A percentile compares a stretch with the other conserved stretches of the same genome.
phyloP scores from a whole-genome alignment of 30 jellyfish, hydroid and myxozoan genomes.

The Euphysa ruthae region DNA sequence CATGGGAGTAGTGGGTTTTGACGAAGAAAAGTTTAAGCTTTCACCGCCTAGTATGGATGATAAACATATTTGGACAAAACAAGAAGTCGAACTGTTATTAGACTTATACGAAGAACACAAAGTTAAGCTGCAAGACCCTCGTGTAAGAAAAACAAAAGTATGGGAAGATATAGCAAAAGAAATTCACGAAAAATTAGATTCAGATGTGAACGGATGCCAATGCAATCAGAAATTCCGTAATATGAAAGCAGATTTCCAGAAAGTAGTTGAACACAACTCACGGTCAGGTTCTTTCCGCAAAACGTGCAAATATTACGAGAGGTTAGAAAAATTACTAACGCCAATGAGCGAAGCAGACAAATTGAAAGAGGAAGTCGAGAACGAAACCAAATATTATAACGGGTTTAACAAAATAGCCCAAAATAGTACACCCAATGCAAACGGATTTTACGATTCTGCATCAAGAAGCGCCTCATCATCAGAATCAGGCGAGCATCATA shows the following conservation, averaged over 20 bases:
- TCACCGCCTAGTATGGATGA: constrained; percentile 44
- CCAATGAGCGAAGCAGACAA: constrained; percentile 27
- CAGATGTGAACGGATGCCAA: constrained; percentile 64
- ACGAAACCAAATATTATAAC: constrained; percentile 21
- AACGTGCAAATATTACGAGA: constrained; percentile 29
- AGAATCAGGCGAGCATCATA: constrained; percentile 7
- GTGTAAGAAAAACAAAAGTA: constrained; percentile 62
- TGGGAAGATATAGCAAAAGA: constrained; percentile 62
- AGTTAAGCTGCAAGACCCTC: constrained; percentile 55
- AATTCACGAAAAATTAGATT: constrained; percentile 35
- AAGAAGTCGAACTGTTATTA: constrained; percentile 60
- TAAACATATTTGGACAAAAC: constrained; percentile 72
- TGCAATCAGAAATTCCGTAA: constrained; percentile 75
- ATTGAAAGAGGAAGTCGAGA: constrained; percentile 17
- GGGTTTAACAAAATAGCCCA: constrained; percentile 46
- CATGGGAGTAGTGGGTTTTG: constrained; percentile 22
- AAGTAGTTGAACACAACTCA: constrained; percentile 44
- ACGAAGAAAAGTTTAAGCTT: constrained; percentile 26
- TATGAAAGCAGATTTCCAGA: constrained; percentile 71
- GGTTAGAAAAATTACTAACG: constrained; percentile 10
- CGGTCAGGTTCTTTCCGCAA: constrained; percentile 15
- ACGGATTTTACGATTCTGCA: constrained; percentile 19
- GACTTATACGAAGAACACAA: constrained; percentile 62
- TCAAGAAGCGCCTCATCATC: constrained; percentile 13
- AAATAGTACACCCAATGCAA: constrained; percentile 36